Base-by-base conservation (phyloP, 1,140 invertebrate genomes). In the Carposina sasakii region DNA sequence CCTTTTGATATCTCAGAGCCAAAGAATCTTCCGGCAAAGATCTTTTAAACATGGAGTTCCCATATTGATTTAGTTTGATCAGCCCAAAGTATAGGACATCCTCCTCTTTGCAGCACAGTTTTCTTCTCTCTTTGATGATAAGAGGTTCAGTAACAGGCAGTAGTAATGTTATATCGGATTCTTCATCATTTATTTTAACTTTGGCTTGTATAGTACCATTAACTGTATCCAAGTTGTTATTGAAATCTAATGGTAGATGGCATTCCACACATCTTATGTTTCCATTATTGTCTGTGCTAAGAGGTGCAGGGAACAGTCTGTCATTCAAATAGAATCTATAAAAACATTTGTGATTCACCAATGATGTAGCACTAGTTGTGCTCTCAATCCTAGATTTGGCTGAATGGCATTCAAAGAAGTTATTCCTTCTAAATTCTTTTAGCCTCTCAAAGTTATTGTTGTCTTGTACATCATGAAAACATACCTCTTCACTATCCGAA, bases 391-490 rank as follows among this genome's bases (percentile, higher is more conserved):
- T 74, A 12, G 75, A 72, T 48, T 71, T 70, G 0, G 65, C 57
- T 1, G 76, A 81, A 55, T 85, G 82, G 10, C 79, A 84, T 53
- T 85, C 82, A 42, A 84, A 85, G 46, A 73, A 84, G 26, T 85
- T 76, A 3, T 72, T 66, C 12, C 66, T 46, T 33, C 82, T 63
- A 28, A 85, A 85, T 53, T 78, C 56, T 52, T 75, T 81, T 33
- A 84, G 33, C 9, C 67, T 45, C 17, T 67, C 46, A 4, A 82
- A 58, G 26, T 54, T 74, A 9, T 65, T 53, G 2, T 49, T 15
- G 31, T 68, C 52, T 15, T 71, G 49, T 21, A 46, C 43, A 37
- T 77, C 52, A 20, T 15, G 15, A 13, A 10, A 8, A 21, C 20
- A 1, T 21, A 8, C 19, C 17, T 8, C 9, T 20, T 39, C 36